Conservation (phyloP, 2,797 vertebrate species). For the Labeo calbasu region DNA sequence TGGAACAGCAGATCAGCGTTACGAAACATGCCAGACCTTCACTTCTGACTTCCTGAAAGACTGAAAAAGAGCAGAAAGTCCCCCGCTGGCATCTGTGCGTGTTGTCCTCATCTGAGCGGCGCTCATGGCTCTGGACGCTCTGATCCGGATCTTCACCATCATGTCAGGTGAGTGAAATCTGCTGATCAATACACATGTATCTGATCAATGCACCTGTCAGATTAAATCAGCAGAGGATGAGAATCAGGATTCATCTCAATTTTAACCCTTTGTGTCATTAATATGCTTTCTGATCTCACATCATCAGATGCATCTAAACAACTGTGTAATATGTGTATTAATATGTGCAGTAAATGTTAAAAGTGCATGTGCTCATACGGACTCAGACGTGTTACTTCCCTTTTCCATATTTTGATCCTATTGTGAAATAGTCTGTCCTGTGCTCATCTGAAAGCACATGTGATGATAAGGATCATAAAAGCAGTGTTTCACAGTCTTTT, state of each 20-base stretch:
- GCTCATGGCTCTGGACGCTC: slow-evolving; percentile 3
- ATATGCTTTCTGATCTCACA: neutral
- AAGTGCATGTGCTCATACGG: neutral
- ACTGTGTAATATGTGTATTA: neutral
- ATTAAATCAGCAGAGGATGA: neutral
- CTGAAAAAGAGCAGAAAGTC: slow-evolving; percentile 26
- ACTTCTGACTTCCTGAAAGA: slow-evolving; percentile 49
- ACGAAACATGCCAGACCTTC: slow-evolving; percentile 37
- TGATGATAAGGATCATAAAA: neutral
- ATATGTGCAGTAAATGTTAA: neutral
- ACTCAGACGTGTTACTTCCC: slow-evolving; percentile 61
- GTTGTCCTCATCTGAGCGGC: neutral
- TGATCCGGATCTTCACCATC: neutral
- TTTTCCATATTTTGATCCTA: slow-evolving; percentile 69
- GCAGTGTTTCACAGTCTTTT: neutral
- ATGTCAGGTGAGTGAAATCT: slow-evolving; percentile 21
- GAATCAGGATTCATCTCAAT: neutral
- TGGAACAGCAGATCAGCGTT: slow-evolving; percentile 28
- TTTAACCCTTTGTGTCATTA: neutral
- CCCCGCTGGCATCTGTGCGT: neutral
- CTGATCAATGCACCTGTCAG: neutral
- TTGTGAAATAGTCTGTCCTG: slow-evolving; percentile 60
- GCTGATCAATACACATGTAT: neutral
- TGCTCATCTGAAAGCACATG: neutral
- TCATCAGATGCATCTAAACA: neutral